Conservation (phyloP, 2,888 invertebrate genomes). For the Amaurobius ferox region DNA sequence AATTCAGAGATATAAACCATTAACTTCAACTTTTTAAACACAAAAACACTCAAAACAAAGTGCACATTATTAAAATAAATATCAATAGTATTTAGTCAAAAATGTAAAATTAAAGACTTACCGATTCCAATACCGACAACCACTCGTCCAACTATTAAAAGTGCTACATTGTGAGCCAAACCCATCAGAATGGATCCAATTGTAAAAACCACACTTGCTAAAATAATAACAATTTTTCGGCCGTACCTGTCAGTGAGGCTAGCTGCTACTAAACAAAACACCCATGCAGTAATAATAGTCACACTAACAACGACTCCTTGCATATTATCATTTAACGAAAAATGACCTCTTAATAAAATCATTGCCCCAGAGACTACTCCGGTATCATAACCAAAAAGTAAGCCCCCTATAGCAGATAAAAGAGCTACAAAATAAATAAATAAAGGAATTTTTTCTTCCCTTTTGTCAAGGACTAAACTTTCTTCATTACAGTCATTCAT, state of each 20-base stretch:
- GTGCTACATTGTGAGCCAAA: constrained; percentile 76
- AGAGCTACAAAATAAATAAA: constrained; percentile 77
- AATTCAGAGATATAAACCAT: too few species aligned
- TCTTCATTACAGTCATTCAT: constrained; percentile 39
- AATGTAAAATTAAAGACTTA: constrained; percentile 75
- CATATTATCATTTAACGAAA: constrained; percentile 78
- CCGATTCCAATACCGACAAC: constrained; percentile 80
- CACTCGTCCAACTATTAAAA: constrained; percentile 78
- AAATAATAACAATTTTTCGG: constrained; percentile 79
- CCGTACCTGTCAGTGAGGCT: constrained; percentile 79
- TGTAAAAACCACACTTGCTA: constrained; percentile 79
- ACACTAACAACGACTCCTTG: constrained; percentile 79
- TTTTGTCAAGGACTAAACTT: constrained; percentile 37
- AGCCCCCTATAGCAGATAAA: constrained; percentile 79
- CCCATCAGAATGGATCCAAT: constrained; percentile 79
- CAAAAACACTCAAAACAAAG: too few species aligned
- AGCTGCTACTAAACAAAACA: constrained; percentile 79
- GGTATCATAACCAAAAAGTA: constrained; percentile 82
- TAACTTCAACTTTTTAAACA: too few species aligned
- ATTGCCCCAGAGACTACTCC: constrained; percentile 80
- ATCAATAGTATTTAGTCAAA: too few species aligned
- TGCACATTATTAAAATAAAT: too few species aligned
- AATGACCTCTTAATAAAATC: constrained; percentile 76
- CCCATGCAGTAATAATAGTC: constrained; percentile 79
- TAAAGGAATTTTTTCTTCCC: constrained; percentile 20